These are phyloP conservation scores for Notarius quadriscutis DNA, from an alignment of 2,113 vertebrate genomes.

Conservation along the genomic window DNA sequence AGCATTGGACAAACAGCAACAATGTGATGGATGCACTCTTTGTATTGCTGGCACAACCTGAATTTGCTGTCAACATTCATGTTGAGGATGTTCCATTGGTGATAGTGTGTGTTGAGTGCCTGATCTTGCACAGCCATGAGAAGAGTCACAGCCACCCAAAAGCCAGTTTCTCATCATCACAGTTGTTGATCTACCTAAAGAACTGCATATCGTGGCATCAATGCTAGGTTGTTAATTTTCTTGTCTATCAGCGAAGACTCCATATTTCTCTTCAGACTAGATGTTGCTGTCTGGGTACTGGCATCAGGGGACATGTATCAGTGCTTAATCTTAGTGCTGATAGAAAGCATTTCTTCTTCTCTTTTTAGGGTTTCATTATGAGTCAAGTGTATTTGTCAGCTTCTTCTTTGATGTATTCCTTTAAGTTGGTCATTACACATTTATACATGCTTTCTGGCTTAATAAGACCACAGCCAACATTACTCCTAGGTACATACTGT, in stretches of 20 bases:
- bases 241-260: background rate
- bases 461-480: background rate
- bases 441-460: too few species aligned
- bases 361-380: background rate
- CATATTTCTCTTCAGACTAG: background rate
- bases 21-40: background rate
- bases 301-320: background rate
- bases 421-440: too few species aligned
- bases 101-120: background rate
- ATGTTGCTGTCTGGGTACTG: background rate
- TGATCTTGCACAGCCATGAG: slow-evolving; percentile 2
- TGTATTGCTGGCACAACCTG: background rate
- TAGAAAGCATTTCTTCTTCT: background rate
- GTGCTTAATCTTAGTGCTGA: background rate
- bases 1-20: background rate
- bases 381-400: background rate
- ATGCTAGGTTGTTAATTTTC: background rate
- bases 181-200: background rate
- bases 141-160: background rate
- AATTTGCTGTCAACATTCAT: background rate
- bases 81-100: background rate
- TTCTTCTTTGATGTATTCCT: background rate
- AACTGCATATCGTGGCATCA: background rate
- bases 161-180: background rate
- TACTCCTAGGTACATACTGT: background rate